phyloP scores from a whole-genome alignment of 1,140 invertebrate genomes.

The Drosophila mojavensis region DNA sequence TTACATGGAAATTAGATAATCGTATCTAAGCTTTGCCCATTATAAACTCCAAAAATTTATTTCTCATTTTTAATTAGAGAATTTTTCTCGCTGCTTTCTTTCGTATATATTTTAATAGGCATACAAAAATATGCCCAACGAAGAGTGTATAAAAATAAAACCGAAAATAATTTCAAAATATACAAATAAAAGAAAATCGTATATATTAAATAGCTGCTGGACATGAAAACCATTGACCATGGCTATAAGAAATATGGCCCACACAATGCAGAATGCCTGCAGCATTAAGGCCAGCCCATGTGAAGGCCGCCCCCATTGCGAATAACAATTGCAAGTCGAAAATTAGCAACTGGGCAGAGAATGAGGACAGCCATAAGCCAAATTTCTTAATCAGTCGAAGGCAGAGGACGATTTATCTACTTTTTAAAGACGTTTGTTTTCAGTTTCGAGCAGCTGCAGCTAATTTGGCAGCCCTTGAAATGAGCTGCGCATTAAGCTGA shows the following conservation, averaged over 20 bases:
- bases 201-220: slow-evolving; percentile 42
- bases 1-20: too few relatives aligned
- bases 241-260: slow-evolving; percentile 5
- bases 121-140: not conserved
- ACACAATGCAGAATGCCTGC: not conserved
- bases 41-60: too few relatives aligned
- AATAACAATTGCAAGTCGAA: not conserved
- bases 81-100: too few relatives aligned
- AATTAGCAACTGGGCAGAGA: not conserved
- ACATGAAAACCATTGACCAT: slow-evolving; percentile 45
- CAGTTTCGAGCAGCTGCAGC: slow-evolving; percentile 27
- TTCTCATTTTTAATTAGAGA: too few relatives aligned
- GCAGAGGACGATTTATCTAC: slow-evolving; percentile 12
- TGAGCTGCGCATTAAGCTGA: slow-evolving; percentile 40
- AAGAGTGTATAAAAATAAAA: not conserved
- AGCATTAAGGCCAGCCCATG: slow-evolving; percentile 7
- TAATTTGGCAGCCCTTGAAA: slow-evolving; percentile 47
- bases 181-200: slow-evolving; percentile 22
- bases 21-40: too few relatives aligned
- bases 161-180: not conserved
- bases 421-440: not conserved
- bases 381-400: slow-evolving; percentile 17
- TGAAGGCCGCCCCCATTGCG: not conserved
- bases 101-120: too few relatives aligned
- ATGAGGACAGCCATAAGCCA: slow-evolving; percentile 18